These are phyloP conservation scores for Bombus polaris DNA, from an alignment of 1,140 invertebrate species.

Conservation along the genomic window DNA sequence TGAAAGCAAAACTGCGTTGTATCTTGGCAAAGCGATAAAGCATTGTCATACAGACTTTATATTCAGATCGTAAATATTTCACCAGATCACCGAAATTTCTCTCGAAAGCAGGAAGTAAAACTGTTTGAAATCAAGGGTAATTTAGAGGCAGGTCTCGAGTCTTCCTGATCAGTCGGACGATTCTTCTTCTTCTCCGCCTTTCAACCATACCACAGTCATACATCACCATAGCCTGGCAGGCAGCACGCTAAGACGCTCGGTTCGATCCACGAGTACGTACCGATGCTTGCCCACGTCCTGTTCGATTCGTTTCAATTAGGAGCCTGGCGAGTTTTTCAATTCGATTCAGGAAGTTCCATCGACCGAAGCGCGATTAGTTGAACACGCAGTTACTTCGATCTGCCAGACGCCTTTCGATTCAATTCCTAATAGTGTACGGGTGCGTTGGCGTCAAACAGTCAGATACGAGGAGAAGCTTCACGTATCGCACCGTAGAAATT, in stretches of 20 bases:
- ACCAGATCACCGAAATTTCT: not conserved
- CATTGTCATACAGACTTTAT: no score
- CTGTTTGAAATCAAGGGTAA: not conserved
- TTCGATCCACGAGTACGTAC: not conserved
- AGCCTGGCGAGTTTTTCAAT: not conserved
- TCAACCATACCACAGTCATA: conserved; percentile 9
- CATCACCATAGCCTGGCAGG: conserved; percentile 7
- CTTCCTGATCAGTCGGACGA: not conserved
- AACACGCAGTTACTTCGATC: not conserved
- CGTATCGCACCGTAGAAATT: conserved; percentile 26
- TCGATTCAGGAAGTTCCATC: conserved; percentile 11
- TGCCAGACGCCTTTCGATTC: conserved; percentile 11
- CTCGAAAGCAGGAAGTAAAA: not conserved
- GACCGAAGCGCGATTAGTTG: conserved; percentile 4
- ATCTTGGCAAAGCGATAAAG: no score
- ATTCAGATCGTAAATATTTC: not conserved
- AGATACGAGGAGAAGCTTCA: conserved; percentile 28
- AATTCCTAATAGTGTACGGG: not conserved
- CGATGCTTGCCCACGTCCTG: conserved; percentile 26
- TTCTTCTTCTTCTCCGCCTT: not conserved
- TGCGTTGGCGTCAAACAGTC: conserved; percentile 43
- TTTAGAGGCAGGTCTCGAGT: conserved; percentile 1
- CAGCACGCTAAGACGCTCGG: not conserved
- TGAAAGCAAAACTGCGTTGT: no score
- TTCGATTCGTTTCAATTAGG: conserved; percentile 31